Base-by-base conservation (phyloP, 2,888 invertebrate species). In the Plebejus melissa region DNA sequence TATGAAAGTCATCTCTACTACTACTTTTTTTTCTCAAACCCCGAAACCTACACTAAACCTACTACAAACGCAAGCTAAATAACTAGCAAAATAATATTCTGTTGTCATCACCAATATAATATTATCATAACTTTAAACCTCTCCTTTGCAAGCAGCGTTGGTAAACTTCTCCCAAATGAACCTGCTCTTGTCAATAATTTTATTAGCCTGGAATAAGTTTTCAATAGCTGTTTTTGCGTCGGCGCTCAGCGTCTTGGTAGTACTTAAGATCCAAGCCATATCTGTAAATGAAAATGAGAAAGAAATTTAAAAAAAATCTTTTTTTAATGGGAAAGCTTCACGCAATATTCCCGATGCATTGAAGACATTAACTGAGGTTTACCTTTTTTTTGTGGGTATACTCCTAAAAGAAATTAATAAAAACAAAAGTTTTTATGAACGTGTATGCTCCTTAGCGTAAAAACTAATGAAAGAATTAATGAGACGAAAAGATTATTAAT, bases 191-290 rank as follows among this genome's bases (percentile, higher is more conserved):
- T 72, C 72, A 7, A 72, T 50, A 72, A 72, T 72, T 16, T 72
- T 72, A 50, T 50, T 72, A 7, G 72, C 28, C 2, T 72, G 72
- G 32, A 72, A 72, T 54, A 72, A 3, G 28, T 72, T 13, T 54
- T 72, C 72, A 41, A 72, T 54, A 0, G 72, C 72, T 13, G 50
- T 16, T 54, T 72, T 72, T 16, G 72, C 72, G 0, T 11, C 16
- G 46, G 72, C 28, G 11, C 4, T 50, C 32, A 72, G 13, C 32
- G 72, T 72, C 16, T 72, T 72, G 2, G 50, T 32, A 22, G 72
- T 72, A 54, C 72, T 72, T 9, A 72, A 54, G 2, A 72, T 72
- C 72, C 72, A 72, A 28, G 72, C 72, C 72, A 72, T 72, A 32
- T 72, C 72, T 72, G 50, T 0, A 72, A 72, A 72, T 2, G 2